Evolutionary conservation across 1,140 invertebrate genomes (phyloP).

Genomic region (Anthonomus grandis): DNA sequence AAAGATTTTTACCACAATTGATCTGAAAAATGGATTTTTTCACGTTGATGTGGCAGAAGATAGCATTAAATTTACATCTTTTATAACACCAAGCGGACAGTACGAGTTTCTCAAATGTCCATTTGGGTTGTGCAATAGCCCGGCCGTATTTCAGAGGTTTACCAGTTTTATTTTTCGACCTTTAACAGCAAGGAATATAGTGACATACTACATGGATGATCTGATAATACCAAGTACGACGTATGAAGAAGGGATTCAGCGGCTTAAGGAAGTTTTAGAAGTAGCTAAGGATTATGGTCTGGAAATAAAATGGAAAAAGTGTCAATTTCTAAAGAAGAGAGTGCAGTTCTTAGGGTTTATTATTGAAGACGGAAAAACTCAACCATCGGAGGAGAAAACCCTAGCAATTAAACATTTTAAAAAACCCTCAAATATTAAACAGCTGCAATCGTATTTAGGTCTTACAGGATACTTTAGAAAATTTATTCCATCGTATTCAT

Average conservation of each 20-base stretch:
- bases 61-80: slow-evolving; percentile 35
- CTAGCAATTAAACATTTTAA: slow-evolving; percentile 41
- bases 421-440: slow-evolving; percentile 35
- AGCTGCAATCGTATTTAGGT: slow-evolving; percentile 38
- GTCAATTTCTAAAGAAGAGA: slow-evolving; percentile 21
- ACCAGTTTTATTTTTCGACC: slow-evolving; percentile 35
- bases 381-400: slow-evolving; percentile 39
- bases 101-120: slow-evolving; percentile 50
- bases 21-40: slow-evolving; percentile 46
- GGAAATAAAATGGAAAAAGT: slow-evolving; percentile 43
- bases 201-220: slow-evolving; percentile 32
- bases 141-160: slow-evolving; percentile 25
- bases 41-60: slow-evolving; percentile 36
- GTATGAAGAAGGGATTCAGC: background rate
- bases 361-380: slow-evolving; percentile 16
- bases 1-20: slow-evolving; percentile 33
- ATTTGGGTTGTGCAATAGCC: slow-evolving; percentile 35
- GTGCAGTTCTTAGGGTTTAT: slow-evolving; percentile 20
- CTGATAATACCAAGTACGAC: slow-evolving; percentile 31
- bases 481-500: slow-evolving; percentile 38
- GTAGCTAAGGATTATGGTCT: slow-evolving; percentile 40
- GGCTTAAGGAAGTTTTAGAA: slow-evolving; percentile 34
- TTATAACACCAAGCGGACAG: slow-evolving; percentile 37
- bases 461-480: slow-evolving; percentile 42
- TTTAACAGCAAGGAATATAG: slow-evolving; percentile 30